Conservation (phyloP, 2,113 vertebrate species). For the Meles meles region DNA sequence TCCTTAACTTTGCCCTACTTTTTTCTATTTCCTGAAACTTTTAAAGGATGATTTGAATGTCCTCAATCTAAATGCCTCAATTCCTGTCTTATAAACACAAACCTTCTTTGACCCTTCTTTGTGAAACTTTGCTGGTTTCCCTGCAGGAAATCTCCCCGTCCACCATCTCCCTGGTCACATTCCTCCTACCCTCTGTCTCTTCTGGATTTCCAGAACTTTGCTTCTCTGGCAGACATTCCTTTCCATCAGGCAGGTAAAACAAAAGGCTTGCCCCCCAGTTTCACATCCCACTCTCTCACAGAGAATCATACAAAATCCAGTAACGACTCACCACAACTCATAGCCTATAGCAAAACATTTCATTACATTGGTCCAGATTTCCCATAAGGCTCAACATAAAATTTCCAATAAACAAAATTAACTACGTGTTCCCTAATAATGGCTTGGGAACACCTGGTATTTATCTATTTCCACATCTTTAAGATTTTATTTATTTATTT, state of each 20-base stretch:
- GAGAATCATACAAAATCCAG: not conserved
- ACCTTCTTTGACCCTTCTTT: not conserved
- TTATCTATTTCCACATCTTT: not conserved
- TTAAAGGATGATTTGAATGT: slow-evolving; percentile 37
- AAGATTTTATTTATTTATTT: no score
- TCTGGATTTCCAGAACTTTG: not conserved
- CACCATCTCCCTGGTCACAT: not conserved
- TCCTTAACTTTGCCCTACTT: not conserved
- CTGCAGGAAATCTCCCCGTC: not conserved
- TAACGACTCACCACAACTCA: not conserved
- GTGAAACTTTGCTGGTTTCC: not conserved
- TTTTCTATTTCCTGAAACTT: not conserved
- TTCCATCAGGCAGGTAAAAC: not conserved
- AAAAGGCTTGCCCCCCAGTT: accelerated
- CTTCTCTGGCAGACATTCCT: not conserved
- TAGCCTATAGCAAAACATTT: not conserved
- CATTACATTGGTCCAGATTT: not conserved
- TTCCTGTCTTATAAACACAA: not conserved
- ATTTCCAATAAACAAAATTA: not conserved
- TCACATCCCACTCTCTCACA: not conserved
- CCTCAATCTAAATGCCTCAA: not conserved
- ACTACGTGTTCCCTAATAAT: not conserved
- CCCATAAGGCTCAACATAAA: not conserved
- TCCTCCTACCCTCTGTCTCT: not conserved
- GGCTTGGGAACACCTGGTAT: not conserved